phyloP scores from a whole-genome alignment of 1,140 invertebrate species.

The Hestina assimilis region DNA sequence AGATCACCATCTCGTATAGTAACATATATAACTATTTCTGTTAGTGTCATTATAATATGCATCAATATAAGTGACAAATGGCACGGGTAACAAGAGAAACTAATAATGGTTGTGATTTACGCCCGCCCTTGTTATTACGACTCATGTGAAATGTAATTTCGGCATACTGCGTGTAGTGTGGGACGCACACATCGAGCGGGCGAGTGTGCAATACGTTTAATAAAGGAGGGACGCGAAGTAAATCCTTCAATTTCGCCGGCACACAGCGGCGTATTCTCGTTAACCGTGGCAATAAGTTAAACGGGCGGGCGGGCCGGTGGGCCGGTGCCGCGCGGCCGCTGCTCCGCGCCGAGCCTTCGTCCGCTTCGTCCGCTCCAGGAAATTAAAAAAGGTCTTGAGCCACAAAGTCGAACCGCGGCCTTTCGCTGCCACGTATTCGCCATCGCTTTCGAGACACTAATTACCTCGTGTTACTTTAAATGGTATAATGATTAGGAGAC shows the following conservation, averaged over 20 bases:
- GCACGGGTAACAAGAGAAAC: constrained; percentile 68
- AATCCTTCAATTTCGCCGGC: constrained; percentile 76
- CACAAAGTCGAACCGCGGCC: constrained; percentile 37
- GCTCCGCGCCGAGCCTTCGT: constrained; percentile 24
- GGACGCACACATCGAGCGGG: constrained; percentile 47
- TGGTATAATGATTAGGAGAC: constrained; percentile 25
- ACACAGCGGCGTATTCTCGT: constrained; percentile 76
- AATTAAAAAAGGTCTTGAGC: constrained; percentile 71
- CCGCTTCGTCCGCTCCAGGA: constrained; percentile 45
- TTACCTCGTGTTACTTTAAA: constrained; percentile 30
- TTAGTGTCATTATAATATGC: constrained; percentile 19
- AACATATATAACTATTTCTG: not conserved
- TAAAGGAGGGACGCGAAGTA: constrained; percentile 76
- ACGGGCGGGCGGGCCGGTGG: constrained; percentile 54
- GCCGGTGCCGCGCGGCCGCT: constrained; percentile 39
- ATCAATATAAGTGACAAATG: constrained; percentile 71
- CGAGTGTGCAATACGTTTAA: constrained; percentile 74
- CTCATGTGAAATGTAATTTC: constrained; percentile 78
- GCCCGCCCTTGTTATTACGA: constrained; percentile 76
- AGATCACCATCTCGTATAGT: not conserved
- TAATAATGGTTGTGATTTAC: constrained; percentile 76
- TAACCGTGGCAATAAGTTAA: constrained; percentile 78
- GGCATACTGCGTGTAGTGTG: constrained; percentile 64
- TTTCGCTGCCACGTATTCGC: constrained; percentile 26
- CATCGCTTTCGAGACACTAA: constrained; percentile 30